phyloP scores from a whole-genome alignment of 2,113 vertebrate genomes.

The Balaeniceps rex region DNA sequence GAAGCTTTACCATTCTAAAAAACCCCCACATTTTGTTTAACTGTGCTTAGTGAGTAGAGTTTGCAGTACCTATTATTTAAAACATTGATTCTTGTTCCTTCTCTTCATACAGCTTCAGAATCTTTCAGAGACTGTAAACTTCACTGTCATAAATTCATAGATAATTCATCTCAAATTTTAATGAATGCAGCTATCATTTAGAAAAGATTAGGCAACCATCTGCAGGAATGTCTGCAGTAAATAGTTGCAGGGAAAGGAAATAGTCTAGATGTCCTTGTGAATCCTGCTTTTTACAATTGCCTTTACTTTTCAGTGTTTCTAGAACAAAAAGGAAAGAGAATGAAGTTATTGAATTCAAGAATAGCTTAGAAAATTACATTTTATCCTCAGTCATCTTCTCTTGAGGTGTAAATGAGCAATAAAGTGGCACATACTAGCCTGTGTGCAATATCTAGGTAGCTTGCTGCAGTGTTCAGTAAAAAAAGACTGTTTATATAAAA shows the following conservation, averaged over 20 bases:
- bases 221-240: neutral
- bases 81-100: neutral
- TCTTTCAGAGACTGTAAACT: neutral
- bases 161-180: constrained; percentile 5
- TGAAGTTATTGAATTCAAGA: neutral
- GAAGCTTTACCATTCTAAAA: neutral
- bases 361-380: neutral
- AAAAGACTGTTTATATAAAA: neutral
- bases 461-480: neutral
- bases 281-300: neutral
- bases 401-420: neutral
- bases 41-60: neutral
- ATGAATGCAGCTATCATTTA: constrained; percentile 14
- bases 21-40: neutral
- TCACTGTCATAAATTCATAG: neutral
- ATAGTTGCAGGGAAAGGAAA: neutral
- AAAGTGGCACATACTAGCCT: neutral
- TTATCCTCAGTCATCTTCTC: neutral
- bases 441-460: neutral
- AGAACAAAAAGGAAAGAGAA: neutral
- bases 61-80: neutral
- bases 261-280: neutral
- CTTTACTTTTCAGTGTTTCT: neutral
- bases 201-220: constrained; percentile 1
- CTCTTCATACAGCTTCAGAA: neutral